A percentile compares a stretch with the other conserved stretches of the same genome.
Evolutionary conservation across 2,113 vertebrate species (phyloP).

Genomic region (Catagonus wagneri): DNA sequence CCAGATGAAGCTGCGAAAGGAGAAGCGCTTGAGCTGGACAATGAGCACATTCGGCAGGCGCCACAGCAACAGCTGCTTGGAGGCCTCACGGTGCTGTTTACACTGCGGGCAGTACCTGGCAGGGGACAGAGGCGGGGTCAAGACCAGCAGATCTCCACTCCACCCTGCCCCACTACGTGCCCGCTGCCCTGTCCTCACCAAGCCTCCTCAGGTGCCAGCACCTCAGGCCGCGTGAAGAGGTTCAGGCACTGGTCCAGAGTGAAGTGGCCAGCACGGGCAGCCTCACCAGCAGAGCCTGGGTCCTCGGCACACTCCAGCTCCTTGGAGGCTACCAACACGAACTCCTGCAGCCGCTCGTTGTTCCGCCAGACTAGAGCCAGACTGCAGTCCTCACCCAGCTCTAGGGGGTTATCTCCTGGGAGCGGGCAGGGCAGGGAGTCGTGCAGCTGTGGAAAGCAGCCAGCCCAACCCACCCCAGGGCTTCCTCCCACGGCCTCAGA

Average conservation of each 20-base stretch:
- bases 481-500: conserved; percentile 26
- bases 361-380: conserved; percentile 98
- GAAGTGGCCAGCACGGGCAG: conserved; percentile 96
- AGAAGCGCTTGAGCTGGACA: conserved; percentile 99
- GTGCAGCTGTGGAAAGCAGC: not conserved
- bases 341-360: conserved; percentile 96
- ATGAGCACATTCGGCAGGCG: conserved; percentile 97
- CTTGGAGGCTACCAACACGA: conserved; percentile 97
- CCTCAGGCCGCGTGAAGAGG: conserved; percentile 98
- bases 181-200: conserved; percentile 89
- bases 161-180: not conserved
- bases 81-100: conserved; percentile 97
- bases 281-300: conserved; percentile 94
- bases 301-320: conserved; percentile 97
- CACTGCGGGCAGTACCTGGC: conserved; percentile 98
- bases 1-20: conserved; percentile 99
- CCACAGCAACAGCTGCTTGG: conserved; percentile 98
- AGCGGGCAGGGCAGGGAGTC: not conserved
- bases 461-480: not conserved
- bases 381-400: conserved; percentile 92
- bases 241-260: conserved; percentile 98
- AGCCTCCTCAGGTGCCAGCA: conserved; percentile 97
- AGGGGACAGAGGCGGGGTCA: not conserved
- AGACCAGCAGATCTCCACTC: not conserved
- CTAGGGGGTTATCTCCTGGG: conserved; percentile 90